phyloP scores from a whole-genome alignment of 2,888 invertebrate species.

The Lithophane leautieri region DNA sequence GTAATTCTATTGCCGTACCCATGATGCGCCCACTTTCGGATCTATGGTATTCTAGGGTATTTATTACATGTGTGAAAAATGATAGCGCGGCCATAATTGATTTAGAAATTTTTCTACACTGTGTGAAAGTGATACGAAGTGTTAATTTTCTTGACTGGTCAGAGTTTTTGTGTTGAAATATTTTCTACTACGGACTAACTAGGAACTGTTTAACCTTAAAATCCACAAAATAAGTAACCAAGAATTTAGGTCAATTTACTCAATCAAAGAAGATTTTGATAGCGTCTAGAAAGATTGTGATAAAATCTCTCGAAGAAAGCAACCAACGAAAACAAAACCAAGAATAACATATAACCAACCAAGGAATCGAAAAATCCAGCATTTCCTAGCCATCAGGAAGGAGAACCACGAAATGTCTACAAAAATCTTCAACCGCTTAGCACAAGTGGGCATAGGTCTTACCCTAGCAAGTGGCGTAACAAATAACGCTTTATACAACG shows the following conservation, averaged over 20 bases:
- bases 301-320: not conserved
- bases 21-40: too few species aligned
- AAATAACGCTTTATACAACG: conserved; percentile 61
- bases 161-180: not conserved
- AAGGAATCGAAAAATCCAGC: not conserved
- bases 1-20: too few species aligned
- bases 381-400: not conserved
- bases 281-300: too few species aligned
- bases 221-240: not conserved
- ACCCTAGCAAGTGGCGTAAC: conserved; percentile 46
- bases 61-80: conserved; percentile 13
- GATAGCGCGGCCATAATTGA: not conserved
- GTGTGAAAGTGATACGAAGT: conserved; percentile 4
- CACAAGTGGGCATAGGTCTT: conserved; percentile 57
- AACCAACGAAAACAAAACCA: not conserved
- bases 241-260: not conserved
- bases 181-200: not conserved
- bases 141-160: conserved; percentile 9
- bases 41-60: too few species aligned
- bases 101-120: conserved; percentile 5
- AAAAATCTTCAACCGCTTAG: conserved; percentile 50
- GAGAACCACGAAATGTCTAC: conserved; percentile 33
- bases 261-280: not conserved
- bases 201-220: not conserved
- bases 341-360: not conserved